Evolutionary conservation across 2,888 invertebrate species (phyloP).

Genomic region (Rhingia rostrata): DNA sequence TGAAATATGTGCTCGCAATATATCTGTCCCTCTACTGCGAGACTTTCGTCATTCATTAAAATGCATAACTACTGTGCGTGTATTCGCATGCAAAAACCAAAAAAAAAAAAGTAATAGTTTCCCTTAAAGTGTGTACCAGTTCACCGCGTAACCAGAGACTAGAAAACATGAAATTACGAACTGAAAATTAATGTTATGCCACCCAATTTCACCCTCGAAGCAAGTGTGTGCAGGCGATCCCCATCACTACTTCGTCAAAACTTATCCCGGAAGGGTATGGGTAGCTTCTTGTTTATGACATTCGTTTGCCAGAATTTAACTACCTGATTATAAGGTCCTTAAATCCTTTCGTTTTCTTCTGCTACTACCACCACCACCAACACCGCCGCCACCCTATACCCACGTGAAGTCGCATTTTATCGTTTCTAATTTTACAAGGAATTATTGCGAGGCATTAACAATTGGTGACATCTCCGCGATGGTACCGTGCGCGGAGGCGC

Average conservation of each 20-base stretch:
- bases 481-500: constrained; percentile 43
- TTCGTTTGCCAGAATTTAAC: constrained; percentile 72
- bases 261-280: constrained; percentile 52
- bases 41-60: constrained; percentile 53
- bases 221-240: constrained; percentile 5
- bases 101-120: constrained; percentile 2
- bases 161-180: constrained; percentile 71
- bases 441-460: constrained; percentile 72
- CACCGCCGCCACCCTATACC: background rate
- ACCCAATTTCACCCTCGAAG: constrained; percentile 40
- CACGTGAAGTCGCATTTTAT: constrained; percentile 53
- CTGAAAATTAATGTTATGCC: constrained; percentile 74
- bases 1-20: constrained; percentile 62
- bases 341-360: constrained; percentile 68
- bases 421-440: constrained; percentile 71
- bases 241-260: constrained; percentile 36
- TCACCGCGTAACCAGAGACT: constrained; percentile 57
- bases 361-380: background rate
- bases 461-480: constrained; percentile 72
- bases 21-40: constrained; percentile 44
- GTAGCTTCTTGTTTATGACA: constrained; percentile 67
- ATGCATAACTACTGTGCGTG: constrained; percentile 69
- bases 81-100: constrained; percentile 42
- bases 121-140: constrained; percentile 70
- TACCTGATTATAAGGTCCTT: constrained; percentile 74